phyloP scores from a whole-genome alignment of 2,888 invertebrate species.

The Cacoxenus indagator region DNA sequence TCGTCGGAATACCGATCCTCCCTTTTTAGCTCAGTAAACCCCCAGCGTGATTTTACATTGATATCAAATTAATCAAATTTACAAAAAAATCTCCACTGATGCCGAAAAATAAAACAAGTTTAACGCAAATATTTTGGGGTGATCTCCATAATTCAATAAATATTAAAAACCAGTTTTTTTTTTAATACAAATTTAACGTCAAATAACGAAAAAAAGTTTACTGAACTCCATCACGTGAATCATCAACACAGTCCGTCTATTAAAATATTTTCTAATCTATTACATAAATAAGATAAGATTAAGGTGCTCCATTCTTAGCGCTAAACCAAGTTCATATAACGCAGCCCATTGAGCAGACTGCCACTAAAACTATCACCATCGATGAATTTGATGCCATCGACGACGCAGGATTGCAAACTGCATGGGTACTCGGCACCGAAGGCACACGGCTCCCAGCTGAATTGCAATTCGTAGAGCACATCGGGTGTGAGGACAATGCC shows the following conservation, averaged over 20 bases:
- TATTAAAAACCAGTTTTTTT: constrained; percentile 48
- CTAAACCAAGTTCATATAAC: constrained; percentile 64
- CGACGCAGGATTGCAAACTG: constrained; percentile 62
- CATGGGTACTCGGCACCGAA: constrained; percentile 70
- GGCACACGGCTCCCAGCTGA: constrained; percentile 62
- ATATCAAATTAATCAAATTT: no score
- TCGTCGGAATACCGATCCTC: no score
- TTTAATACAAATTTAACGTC: constrained; percentile 18
- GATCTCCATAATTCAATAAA: neutral
- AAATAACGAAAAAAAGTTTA: constrained; percentile 49
- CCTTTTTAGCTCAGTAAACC: no score
- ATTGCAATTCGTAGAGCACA: constrained; percentile 62
- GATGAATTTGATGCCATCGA: constrained; percentile 62
- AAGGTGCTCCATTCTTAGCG: neutral
- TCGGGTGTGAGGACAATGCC: constrained; percentile 65
- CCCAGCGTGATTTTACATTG: no score
- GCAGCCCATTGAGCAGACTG: constrained; percentile 66
- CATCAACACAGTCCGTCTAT: constrained; percentile 3
- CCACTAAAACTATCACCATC: constrained; percentile 62
- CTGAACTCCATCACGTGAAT: constrained; percentile 46
- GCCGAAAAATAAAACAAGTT: constrained; percentile 16
- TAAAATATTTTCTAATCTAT: neutral
- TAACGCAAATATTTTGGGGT: neutral
- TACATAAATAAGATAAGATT: constrained; percentile 15
- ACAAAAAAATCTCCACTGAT: neutral